Evolutionary conservation across 2,113 vertebrate genomes (phyloP).

Genomic region (Tragelaphus buxtoni): DNA sequence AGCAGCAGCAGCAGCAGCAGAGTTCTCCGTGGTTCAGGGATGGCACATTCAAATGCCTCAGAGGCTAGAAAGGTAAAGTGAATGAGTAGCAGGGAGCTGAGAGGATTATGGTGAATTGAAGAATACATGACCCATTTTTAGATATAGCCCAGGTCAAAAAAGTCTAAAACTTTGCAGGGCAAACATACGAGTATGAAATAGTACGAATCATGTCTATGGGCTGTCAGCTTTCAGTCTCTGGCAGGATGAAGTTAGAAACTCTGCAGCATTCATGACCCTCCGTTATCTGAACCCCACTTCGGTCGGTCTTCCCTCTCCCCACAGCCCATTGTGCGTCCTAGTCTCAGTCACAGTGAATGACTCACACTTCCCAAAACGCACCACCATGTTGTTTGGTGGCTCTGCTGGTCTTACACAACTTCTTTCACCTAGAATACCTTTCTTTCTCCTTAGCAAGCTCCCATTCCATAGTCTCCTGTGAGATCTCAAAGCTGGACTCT

Average conservation of each 20-base stretch:
- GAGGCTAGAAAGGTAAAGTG: background rate
- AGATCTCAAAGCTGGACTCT: constrained; percentile 2
- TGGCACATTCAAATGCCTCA: background rate
- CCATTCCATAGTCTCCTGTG: background rate
- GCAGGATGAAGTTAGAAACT: background rate
- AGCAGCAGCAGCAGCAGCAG: background rate
- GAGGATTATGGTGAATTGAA: background rate
- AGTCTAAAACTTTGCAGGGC: background rate
- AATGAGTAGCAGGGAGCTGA: background rate
- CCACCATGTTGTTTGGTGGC: background rate
- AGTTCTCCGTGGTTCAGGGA: background rate
- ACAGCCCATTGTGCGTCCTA: background rate
- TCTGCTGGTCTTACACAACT: background rate
- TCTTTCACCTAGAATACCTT: background rate
- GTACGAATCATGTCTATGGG: background rate
- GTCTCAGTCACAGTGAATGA: background rate
- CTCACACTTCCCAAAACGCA: background rate
- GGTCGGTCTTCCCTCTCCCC: background rate
- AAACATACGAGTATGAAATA: background rate
- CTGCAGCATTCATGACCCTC: background rate
- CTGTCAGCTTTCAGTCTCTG: background rate
- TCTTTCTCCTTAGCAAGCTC: background rate
- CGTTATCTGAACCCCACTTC: background rate
- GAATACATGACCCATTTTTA: background rate
- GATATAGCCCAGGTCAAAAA: background rate